phyloP scores from a whole-genome alignment of 2,888 invertebrate species.

The Athalia circularis region DNA sequence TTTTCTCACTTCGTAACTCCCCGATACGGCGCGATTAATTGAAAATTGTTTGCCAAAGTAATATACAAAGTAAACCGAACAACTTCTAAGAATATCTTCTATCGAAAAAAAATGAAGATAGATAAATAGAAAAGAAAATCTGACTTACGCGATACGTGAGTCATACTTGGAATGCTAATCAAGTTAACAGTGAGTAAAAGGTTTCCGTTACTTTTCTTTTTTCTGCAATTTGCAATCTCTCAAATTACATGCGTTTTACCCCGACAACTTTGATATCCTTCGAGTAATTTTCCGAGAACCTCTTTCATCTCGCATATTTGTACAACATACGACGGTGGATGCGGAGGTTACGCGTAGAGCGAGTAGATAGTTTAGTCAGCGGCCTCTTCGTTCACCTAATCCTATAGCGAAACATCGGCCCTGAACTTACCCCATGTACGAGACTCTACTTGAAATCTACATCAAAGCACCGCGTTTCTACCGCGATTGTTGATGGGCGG shows the following conservation, averaged over 20 bases:
- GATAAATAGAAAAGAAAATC: too few relatives aligned
- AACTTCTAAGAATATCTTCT: background rate
- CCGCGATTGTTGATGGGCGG: slow-evolving; percentile 32
- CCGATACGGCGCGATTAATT: slow-evolving; percentile 6
- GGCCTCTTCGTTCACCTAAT: slow-evolving; percentile 30
- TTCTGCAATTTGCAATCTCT: too few relatives aligned
- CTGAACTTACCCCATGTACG: background rate
- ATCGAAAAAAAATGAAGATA: background rate
- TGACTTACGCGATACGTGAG: too few relatives aligned
- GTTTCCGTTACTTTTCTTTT: too few relatives aligned
- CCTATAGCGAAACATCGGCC: background rate
- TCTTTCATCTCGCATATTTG: slow-evolving; percentile 23
- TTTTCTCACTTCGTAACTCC: background rate
- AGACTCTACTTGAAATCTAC: slow-evolving; percentile 23
- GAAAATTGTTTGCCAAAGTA: slow-evolving; percentile 34
- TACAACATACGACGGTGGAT: background rate
- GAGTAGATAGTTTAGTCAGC: background rate
- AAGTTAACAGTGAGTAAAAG: too few relatives aligned
- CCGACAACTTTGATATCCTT: too few relatives aligned
- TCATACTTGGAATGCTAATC: too few relatives aligned
- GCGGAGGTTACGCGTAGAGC: background rate
- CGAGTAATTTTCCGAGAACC: too few relatives aligned
- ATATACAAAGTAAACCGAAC: slow-evolving; percentile 33
- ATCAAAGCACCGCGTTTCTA: slow-evolving; percentile 35
- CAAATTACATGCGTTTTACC: too few relatives aligned